These are phyloP conservation scores for Arizona elegans DNA, from an alignment of 2,113 vertebrate genomes.

Conservation along the genomic window DNA sequence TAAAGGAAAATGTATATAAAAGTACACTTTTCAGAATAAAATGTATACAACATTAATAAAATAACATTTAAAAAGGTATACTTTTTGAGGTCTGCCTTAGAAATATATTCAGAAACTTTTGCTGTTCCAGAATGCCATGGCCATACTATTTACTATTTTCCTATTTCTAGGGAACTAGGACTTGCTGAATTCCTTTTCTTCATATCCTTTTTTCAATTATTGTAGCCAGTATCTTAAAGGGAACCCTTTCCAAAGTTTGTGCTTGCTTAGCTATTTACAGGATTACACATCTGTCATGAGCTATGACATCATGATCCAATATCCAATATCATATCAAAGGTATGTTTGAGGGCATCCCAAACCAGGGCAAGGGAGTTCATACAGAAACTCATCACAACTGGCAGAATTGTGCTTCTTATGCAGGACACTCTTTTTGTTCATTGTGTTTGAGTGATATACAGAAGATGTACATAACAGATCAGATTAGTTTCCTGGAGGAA, in stretches of 20 bases:
- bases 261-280: background rate
- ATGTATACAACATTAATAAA: background rate
- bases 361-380: background rate
- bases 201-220: background rate
- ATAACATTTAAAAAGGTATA: background rate
- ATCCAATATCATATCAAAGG: background rate
- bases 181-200: background rate
- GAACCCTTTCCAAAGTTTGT: background rate
- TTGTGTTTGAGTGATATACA: background rate
- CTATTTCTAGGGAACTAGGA: background rate
- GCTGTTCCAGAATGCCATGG: background rate
- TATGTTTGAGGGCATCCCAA: background rate
- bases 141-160: background rate
- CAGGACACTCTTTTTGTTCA: background rate
- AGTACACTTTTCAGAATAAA: background rate
- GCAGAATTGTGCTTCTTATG: background rate
- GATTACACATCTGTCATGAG: background rate
- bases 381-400: background rate
- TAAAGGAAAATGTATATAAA: background rate
- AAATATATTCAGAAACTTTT: background rate
- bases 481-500: conserved; percentile 17
- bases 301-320: background rate
- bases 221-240: background rate
- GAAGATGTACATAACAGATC: conserved; percentile 4
- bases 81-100: background rate